phyloP scores from a whole-genome alignment of 2,113 vertebrate species.

The Ciconia stormi region DNA sequence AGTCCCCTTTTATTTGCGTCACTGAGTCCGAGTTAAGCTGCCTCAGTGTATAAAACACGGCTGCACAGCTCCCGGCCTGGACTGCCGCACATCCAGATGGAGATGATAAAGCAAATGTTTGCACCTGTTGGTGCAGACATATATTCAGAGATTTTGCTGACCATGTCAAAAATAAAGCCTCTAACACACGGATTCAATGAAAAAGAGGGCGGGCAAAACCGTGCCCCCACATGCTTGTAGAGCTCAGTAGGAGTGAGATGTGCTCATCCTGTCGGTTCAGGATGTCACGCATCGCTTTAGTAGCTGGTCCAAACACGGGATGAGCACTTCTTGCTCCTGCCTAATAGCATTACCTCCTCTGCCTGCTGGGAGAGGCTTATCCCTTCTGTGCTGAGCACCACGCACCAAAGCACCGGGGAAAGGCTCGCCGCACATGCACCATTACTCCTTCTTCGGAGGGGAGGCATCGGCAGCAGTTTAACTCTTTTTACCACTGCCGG shows the following conservation, averaged over 20 bases:
- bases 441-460: not conserved
- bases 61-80: not conserved
- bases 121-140: not conserved
- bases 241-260: not conserved
- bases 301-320: not conserved
- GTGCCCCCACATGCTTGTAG: not conserved
- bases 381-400: accelerated
- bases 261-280: not conserved
- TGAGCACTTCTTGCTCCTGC: not conserved
- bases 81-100: not conserved
- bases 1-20: not conserved
- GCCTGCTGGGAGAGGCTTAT: not conserved
- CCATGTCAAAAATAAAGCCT: not conserved
- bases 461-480: not conserved
- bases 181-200: not conserved
- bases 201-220: not conserved
- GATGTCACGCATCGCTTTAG: accelerated
- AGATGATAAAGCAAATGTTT: not conserved
- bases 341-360: not conserved
- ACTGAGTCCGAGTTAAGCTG: not conserved
- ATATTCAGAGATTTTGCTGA: not conserved
- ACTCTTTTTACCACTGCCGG: not conserved
- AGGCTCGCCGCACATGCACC: not conserved
- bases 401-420: not conserved
- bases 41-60: not conserved